Base-by-base conservation (phyloP, 2,797 vertebrate genomes). In the Austrolebias charrua region DNA sequence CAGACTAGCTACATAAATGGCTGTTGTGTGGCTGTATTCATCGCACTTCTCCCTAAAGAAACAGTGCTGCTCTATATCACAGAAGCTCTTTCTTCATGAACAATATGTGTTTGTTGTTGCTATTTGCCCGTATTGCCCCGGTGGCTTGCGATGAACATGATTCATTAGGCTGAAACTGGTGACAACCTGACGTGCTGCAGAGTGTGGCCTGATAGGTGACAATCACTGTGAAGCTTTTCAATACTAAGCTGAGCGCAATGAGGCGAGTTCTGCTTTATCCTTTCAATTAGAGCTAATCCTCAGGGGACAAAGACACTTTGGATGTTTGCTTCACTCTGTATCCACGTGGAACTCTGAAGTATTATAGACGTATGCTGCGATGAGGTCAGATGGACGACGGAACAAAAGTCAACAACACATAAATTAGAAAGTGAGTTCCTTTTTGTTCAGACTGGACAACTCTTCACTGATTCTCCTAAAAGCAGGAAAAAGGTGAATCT, bases 151-250 rank as follows among this genome's bases (percentile, higher is more conserved):
- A 83, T 83, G 71, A 79, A 76, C 74, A 80, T 84, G 56, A 69
- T 80, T 78, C 78, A 84, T 86, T 73, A 80, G 62, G 60, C 33
- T 69, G 61, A 78, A 71, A 80, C 76, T 68, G 55, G 70, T 58
- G 71, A 59, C 71, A 74, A 85, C 71, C 63, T 80, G 62, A 24
- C 82, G 79, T 71, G 61, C 68, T 24, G 60, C 72, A 79, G 71
- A 79, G 84, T 66, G 77, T 28, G 44, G 68, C 78, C 83, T 85
- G 85, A 83, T 75, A 79, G 74, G 69, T 63, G 71, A 78, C 72
- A 73, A 78, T 79, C 76, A 67, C 71, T 45, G 43, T 43, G 18
- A 73, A 60, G 74, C 78, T 54, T 72, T 65, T 60, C 76, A 87
- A 86, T 83, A 66, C 68, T 64, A 79, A 86, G 59, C 68, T 50